Percentiles rank a stretch among this genome's conserved stretches.
Evolutionary conservation across 2,113 vertebrate genomes (phyloP).

Genomic region (Panurus biarmicus): DNA sequence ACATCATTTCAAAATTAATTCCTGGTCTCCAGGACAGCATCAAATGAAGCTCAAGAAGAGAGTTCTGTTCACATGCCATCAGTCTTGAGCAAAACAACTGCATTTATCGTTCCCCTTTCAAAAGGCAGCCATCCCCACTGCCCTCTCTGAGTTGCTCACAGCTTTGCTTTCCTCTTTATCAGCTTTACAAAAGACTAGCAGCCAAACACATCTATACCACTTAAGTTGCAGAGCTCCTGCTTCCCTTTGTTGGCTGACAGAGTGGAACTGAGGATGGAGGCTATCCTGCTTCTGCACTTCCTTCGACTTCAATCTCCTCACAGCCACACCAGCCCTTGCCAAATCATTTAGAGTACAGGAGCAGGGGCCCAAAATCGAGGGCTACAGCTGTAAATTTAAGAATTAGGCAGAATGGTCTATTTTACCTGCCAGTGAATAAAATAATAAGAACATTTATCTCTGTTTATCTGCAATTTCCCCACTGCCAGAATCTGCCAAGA

Average conservation of each 20-base stretch:
- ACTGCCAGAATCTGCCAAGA: background rate
- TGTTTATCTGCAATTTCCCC: background rate
- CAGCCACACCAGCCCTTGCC: background rate
- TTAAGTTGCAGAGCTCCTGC: background rate
- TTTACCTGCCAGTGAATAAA: background rate
- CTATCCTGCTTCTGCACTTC: fast-evolving
- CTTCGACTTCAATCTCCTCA: background rate
- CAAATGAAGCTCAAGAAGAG: background rate
- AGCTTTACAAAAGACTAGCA: background rate
- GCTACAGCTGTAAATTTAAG: background rate
- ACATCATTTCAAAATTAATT: background rate
- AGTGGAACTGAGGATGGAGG: background rate
- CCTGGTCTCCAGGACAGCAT: background rate
- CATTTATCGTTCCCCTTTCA: background rate
- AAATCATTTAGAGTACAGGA: background rate
- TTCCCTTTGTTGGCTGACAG: background rate
- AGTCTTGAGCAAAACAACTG: background rate
- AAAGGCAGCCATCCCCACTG: background rate
- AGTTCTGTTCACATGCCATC: background rate
- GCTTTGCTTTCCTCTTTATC: background rate
- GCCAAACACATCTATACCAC: background rate
- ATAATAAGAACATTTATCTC: background rate
- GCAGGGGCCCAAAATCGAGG: background rate
- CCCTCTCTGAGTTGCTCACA: background rate
- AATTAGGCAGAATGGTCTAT: background rate